Evolutionary conservation across 2,888 invertebrate genomes (phyloP).

Genomic region (Hydraecia micacea): DNA sequence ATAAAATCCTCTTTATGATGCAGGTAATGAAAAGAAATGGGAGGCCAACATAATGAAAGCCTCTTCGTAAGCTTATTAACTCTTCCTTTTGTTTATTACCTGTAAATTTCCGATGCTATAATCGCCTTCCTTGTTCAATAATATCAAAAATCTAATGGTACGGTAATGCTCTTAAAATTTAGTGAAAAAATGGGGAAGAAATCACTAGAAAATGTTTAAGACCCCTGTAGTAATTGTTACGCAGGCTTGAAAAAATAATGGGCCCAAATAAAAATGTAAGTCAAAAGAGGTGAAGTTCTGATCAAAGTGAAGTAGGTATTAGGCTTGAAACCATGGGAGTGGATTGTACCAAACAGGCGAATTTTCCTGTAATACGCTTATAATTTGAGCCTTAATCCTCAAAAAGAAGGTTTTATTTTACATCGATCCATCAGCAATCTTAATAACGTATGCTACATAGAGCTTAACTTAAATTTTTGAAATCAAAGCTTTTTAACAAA

Average conservation of each 20-base stretch:
- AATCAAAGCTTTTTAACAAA: not conserved
- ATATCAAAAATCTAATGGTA: constrained; percentile 66
- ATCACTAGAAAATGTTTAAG: constrained; percentile 40
- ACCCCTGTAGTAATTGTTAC: constrained; percentile 35
- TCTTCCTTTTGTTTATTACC: constrained; percentile 73
- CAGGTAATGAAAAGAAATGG: constrained; percentile 85
- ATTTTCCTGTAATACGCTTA: constrained; percentile 23
- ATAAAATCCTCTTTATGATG: constrained; percentile 76
- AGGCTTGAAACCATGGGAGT: constrained; percentile 1
- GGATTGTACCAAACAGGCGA: constrained; percentile 31
- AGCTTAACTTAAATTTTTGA: not conserved
- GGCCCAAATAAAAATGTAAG: constrained; percentile 16
- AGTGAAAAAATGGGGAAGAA: constrained; percentile 22
- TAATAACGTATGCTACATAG: not conserved
- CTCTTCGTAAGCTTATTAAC: constrained; percentile 85
- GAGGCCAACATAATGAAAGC: constrained; percentile 79
- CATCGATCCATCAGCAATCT: not conserved
- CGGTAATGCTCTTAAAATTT: constrained; percentile 48
- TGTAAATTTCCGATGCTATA: constrained; percentile 71
- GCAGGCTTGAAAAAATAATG: constrained; percentile 41
- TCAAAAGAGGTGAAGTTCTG: constrained; percentile 39
- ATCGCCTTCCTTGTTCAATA: constrained; percentile 66
- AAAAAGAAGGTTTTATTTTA: not conserved
- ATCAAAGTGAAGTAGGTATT: constrained; percentile 40
- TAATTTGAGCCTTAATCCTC: constrained; percentile 18